Conservation (phyloP, 2,797 vertebrate genomes). For the Falco columbarius region DNA sequence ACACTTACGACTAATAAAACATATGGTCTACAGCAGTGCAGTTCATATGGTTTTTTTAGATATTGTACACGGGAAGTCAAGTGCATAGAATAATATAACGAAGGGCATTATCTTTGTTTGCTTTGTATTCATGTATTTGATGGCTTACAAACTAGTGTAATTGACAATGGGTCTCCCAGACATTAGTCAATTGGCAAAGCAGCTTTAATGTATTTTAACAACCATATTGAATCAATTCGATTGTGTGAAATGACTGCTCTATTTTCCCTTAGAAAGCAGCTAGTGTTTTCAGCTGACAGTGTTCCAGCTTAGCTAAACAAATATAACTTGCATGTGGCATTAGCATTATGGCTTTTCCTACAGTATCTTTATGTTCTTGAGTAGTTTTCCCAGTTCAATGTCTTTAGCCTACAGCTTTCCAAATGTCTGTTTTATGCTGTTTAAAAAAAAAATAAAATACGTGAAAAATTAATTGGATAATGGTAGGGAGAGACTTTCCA, state of each 20-base stretch:
- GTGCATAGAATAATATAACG: constrained; percentile 26
- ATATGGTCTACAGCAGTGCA: constrained; percentile 38
- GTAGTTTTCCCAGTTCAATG: constrained; percentile 14
- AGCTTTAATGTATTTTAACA: constrained; percentile 63
- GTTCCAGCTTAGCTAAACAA: constrained; percentile 59
- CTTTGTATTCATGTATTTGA: constrained; percentile 40
- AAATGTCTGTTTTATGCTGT: neutral
- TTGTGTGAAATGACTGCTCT: constrained; percentile 61
- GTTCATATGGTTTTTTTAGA: constrained; percentile 20
- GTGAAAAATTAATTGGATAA: constrained; percentile 19
- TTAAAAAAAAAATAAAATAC: neutral
- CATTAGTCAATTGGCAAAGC: constrained; percentile 61
- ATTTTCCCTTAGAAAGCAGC: constrained; percentile 68
- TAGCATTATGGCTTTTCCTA: constrained; percentile 32
- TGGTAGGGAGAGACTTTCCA: neutral
- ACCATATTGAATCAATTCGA: constrained; percentile 64
- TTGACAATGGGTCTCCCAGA: constrained; percentile 62
- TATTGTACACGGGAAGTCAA: constrained; percentile 40
- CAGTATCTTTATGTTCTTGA: constrained; percentile 24
- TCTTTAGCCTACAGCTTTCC: constrained; percentile 36
- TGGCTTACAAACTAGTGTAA: constrained; percentile 54
- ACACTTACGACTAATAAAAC: constrained; percentile 39
- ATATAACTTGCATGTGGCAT: constrained; percentile 44
- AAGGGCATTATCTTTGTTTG: constrained; percentile 61
- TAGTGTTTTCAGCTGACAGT: constrained; percentile 63